These are phyloP conservation scores for Podotricha telesiphe DNA, from an alignment of 2,888 invertebrate species.

Conservation along the genomic window DNA sequence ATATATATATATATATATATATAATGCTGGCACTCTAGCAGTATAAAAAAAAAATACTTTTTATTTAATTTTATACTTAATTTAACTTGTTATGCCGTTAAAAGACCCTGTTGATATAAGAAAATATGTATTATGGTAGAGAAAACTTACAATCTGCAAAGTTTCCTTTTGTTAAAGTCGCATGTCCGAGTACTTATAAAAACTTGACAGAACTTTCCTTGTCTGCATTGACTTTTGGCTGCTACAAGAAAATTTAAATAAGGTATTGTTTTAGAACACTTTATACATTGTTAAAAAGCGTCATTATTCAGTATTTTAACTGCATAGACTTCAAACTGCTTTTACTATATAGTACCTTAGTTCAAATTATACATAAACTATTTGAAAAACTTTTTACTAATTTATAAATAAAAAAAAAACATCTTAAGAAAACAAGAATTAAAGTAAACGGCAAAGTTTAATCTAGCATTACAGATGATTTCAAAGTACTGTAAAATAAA, in stretches of 20 bases:
- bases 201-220: constrained; percentile 42
- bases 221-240: constrained; percentile 33
- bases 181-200: constrained; percentile 43
- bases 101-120: background rate
- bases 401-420: constrained; percentile 11
- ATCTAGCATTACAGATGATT: constrained; percentile 65
- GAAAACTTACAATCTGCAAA: constrained; percentile 41
- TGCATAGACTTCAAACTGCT: background rate
- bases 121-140: background rate
- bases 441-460: constrained; percentile 50
- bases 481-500: constrained; percentile 75
- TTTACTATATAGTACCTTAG: background rate
- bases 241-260: constrained; percentile 56
- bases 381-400: background rate
- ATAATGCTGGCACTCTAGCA: too few relatives aligned
- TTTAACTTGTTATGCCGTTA: background rate
- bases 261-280: background rate
- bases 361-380: too few relatives aligned
- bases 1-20: too few relatives aligned
- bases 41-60: too few relatives aligned
- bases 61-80: background rate
- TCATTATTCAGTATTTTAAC: constrained; percentile 1
- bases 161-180: constrained; percentile 43
- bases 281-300: background rate
- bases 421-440: constrained; percentile 25